These are phyloP conservation scores for Scaptomyza pallida DNA, from an alignment of 1,140 invertebrate species.

Conservation along the genomic window DNA sequence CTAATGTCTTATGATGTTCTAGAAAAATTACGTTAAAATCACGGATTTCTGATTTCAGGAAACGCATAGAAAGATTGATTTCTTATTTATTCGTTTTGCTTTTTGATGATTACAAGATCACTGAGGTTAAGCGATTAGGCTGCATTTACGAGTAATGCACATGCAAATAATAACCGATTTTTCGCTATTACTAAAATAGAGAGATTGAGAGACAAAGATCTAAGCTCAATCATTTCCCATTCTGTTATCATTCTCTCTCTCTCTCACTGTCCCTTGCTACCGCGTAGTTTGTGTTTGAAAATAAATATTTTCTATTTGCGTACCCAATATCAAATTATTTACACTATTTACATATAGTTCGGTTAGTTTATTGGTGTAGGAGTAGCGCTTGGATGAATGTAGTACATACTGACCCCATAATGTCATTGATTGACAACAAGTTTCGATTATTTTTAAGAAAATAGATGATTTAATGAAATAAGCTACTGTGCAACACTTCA, in stretches of 20 bases:
- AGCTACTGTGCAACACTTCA: too few relatives aligned
- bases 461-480: too few relatives aligned
- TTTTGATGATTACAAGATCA: conserved; percentile 73
- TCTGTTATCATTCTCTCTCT: neutral
- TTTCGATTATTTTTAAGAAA: neutral
- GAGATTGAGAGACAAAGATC: neutral
- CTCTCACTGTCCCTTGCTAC: conserved; percentile 7
- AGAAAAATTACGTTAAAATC: too few relatives aligned
- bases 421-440: conserved; percentile 5
- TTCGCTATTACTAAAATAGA: conserved; percentile 13
- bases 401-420: neutral
- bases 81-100: conserved; percentile 37
- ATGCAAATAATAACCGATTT: conserved; percentile 44
- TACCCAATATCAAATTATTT: conserved; percentile 11
- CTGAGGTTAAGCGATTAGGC: conserved; percentile 67
- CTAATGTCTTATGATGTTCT: too few relatives aligned
- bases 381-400: neutral
- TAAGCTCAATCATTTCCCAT: neutral
- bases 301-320: conserved; percentile 15
- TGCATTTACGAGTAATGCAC: conserved; percentile 47
- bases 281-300: conserved; percentile 15
- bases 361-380: neutral
- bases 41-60: conserved; percentile 49
- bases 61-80: conserved; percentile 38
- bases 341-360: neutral